Conservation (phyloP, 2,888 invertebrate genomes). For the Aproaerema taeniolella region DNA sequence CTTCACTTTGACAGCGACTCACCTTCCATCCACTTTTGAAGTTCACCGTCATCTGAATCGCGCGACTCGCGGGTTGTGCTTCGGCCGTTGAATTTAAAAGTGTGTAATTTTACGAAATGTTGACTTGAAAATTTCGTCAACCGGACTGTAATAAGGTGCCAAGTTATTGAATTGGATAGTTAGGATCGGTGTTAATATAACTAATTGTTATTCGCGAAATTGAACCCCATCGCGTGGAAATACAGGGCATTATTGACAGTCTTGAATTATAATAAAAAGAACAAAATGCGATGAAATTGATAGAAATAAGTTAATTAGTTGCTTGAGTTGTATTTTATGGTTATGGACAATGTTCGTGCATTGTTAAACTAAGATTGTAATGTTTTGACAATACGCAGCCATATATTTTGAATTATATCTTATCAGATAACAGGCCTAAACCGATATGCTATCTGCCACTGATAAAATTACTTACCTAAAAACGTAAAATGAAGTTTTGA, state of each 20-base stretch:
- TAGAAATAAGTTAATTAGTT: neutral
- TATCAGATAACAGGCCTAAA: slow-evolving; percentile 38
- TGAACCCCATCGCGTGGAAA: no score
- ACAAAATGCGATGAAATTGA: slow-evolving; percentile 13
- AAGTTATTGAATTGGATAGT: slow-evolving; percentile 34
- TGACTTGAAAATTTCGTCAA: no score
- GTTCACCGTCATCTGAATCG: no score
- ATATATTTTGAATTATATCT: slow-evolving; percentile 35
- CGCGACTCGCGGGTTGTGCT: no score
- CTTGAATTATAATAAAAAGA: slow-evolving; percentile 13
- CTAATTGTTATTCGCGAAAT: neutral
- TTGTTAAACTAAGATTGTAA: slow-evolving; percentile 1
- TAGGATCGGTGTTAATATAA: slow-evolving; percentile 9
- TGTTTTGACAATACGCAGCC: slow-evolving; percentile 37
- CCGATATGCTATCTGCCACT: slow-evolving; percentile 50
- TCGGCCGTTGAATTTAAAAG: no score
- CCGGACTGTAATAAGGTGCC: slow-evolving; percentile 39
- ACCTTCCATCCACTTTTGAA: no score
- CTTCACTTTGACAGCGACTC: no score
- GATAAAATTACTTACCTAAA: no score
- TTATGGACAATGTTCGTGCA: neutral
- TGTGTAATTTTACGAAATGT: no score
- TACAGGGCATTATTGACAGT: slow-evolving; percentile 22
- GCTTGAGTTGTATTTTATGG: neutral
- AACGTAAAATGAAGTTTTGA: no score